A percentile compares a stretch with the other conserved stretches of the same genome.
Evolutionary conservation across 1,140 invertebrate genomes (phyloP).

Genomic region (Augochlora pura): DNA sequence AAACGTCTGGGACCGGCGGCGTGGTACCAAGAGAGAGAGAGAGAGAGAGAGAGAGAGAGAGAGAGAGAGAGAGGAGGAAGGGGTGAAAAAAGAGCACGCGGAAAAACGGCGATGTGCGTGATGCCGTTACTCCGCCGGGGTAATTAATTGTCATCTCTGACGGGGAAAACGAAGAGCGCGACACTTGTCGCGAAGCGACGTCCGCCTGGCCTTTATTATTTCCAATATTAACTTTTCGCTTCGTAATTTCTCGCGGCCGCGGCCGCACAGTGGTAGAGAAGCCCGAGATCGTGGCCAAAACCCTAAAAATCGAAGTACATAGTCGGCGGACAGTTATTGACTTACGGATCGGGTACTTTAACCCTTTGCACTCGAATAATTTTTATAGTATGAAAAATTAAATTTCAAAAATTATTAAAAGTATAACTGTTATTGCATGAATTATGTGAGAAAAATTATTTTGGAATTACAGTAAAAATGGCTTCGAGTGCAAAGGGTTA

Average conservation of each 20-base stretch:
- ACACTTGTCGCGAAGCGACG: slow-evolving; percentile 49
- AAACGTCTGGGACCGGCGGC: not conserved
- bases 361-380: no score
- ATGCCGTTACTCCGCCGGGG: slow-evolving; percentile 43
- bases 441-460: no score
- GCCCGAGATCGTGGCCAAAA: no score
- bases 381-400: no score
- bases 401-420: no score
- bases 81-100: not conserved
- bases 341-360: no score
- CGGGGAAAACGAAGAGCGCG: slow-evolving; percentile 4
- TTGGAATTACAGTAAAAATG: no score
- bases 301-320: no score
- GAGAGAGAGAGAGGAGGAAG: not conserved
- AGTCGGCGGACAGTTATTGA: no score
- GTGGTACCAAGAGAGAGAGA: not conserved
- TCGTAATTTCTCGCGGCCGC: slow-evolving; percentile 51
- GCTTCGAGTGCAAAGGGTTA: no score
- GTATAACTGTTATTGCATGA: no score
- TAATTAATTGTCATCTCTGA: slow-evolving; percentile 56
- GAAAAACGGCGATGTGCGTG: slow-evolving; percentile 20
- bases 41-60: not conserved
- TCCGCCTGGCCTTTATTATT: slow-evolving; percentile 48
- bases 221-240: slow-evolving; percentile 60
- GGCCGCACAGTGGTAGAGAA: no score